phyloP scores from a whole-genome alignment of 1,140 invertebrate species.

The Mesaphorura yosii region DNA sequence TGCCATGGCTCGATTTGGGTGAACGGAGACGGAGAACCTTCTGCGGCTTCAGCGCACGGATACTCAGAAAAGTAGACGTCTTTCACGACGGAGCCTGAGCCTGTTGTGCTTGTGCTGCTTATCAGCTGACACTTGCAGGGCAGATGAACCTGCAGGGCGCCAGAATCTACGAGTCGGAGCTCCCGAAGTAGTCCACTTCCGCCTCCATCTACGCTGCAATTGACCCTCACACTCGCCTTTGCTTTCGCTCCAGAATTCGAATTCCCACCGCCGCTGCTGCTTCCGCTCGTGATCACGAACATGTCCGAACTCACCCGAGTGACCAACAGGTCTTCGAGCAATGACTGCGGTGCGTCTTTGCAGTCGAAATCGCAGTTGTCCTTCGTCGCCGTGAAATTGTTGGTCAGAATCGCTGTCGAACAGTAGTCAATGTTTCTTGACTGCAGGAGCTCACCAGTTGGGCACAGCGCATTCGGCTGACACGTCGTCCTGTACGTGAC shows the following conservation, averaged over 20 bases:
- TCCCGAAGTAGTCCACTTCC: too few species aligned
- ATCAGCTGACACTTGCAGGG: constrained; percentile 1
- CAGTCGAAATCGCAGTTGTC: constrained; percentile 18
- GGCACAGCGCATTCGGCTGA: too few species aligned
- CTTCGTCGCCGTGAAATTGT: constrained; percentile 2
- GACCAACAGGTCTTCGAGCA: background rate
- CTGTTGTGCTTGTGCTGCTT: background rate
- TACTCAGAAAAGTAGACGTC: too few species aligned
- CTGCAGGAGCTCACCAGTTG: too few species aligned
- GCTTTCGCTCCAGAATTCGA: too few species aligned
- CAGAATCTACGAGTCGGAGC: too few species aligned
- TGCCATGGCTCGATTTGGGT: background rate
- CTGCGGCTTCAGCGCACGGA: too few species aligned
- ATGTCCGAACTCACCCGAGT: background rate
- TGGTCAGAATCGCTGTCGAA: constrained; percentile 5
- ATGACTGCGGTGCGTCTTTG: background rate
- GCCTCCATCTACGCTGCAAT: background rate
- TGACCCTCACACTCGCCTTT: background rate
- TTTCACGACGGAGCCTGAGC: too few species aligned
- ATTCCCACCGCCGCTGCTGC: too few species aligned
- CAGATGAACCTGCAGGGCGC: constrained; percentile 1
- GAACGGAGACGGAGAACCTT: too few species aligned
- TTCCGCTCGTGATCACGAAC: background rate
- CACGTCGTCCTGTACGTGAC: too few species aligned
- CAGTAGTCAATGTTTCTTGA: too few species aligned